phyloP scores from a whole-genome alignment of 2,113 vertebrate species.

The Notarius lentiginosus region DNA sequence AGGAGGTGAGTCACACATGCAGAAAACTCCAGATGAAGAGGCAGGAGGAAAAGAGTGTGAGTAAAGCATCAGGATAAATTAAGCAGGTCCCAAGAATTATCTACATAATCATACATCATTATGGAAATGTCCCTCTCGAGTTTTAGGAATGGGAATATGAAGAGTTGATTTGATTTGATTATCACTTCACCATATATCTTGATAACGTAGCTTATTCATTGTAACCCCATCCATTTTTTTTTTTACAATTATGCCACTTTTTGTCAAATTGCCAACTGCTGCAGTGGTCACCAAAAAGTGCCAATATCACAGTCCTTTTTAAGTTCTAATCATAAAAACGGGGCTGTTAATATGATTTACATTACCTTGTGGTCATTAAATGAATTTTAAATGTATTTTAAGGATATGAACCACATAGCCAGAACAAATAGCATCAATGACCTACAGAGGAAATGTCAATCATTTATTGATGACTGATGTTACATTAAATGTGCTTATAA shows the following conservation, averaged over 20 bases:
- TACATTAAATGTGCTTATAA: slow-evolving; percentile 14
- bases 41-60: neutral
- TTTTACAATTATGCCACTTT: neutral
- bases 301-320: neutral
- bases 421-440: neutral
- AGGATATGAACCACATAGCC: neutral
- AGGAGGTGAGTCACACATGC: slow-evolving; percentile 1
- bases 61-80: neutral
- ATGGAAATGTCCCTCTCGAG: neutral
- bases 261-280: neutral
- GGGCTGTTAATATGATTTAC: neutral
- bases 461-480: slow-evolving; percentile 1
- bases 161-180: neutral
- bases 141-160: neutral
- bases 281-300: neutral
- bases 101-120: neutral
- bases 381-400: neutral
- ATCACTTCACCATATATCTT: neutral
- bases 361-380: neutral
- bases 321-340: neutral
- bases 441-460: neutral
- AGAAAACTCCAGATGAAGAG: slow-evolving; percentile 12
- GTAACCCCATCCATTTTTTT: neutral
- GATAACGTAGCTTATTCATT: too few species aligned
- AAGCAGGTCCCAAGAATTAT: neutral